These are phyloP conservation scores for Leucosticte australis DNA, from an alignment of 2,113 vertebrate genomes.

Conservation along the genomic window DNA sequence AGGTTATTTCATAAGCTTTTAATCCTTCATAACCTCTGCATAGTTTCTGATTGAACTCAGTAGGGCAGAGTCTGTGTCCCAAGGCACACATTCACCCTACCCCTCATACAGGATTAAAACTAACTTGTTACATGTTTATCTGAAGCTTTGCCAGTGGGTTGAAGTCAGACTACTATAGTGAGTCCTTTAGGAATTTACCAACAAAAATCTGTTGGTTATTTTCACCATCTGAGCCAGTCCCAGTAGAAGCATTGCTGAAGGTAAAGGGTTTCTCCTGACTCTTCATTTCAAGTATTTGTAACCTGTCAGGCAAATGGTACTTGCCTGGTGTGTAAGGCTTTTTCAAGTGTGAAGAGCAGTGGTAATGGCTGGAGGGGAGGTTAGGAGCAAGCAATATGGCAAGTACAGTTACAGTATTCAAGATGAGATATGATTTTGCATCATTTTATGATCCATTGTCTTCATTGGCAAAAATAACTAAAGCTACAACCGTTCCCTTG, in stretches of 20 bases:
- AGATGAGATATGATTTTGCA: not conserved
- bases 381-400: not conserved
- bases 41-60: not conserved
- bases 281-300: not conserved
- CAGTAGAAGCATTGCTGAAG: not conserved
- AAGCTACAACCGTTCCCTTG: not conserved
- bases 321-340: not conserved
- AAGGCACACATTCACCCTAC: not conserved
- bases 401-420: not conserved
- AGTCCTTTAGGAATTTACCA: not conserved
- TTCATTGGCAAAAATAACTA: not conserved
- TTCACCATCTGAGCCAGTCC: not conserved
- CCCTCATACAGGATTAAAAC: not conserved
- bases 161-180: not conserved
- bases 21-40: not conserved
- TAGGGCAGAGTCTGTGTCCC: not conserved
- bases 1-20: not conserved
- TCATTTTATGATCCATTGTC: not conserved
- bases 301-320: not conserved
- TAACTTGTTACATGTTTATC: not conserved
- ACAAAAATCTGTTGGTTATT: not conserved
- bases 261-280: not conserved
- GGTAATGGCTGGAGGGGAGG: not conserved
- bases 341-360: not conserved
- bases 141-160: not conserved